Percentiles rank a stretch among this genome's conserved stretches.
phyloP scores from a whole-genome alignment of 2,888 invertebrate species.

The Lasioglossum figueresi region DNA sequence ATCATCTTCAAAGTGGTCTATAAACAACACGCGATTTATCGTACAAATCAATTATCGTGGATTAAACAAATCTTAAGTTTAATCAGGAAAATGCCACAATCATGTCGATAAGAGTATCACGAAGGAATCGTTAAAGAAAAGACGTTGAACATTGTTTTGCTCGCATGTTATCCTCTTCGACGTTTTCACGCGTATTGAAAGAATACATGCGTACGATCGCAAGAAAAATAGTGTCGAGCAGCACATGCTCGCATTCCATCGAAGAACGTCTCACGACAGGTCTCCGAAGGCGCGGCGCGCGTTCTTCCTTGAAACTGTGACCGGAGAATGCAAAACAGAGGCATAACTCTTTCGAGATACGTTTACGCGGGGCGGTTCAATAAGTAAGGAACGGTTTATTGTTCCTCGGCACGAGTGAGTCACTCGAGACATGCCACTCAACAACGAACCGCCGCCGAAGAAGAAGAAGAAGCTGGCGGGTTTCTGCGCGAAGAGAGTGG shows the following conservation, averaged over 20 bases:
- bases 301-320: background rate
- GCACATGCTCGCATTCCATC: background rate
- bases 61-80: background rate
- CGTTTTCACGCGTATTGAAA: background rate
- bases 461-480: background rate
- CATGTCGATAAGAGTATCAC: background rate
- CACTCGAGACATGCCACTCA: conserved; percentile 32
- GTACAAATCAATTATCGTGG: background rate
- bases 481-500: conserved; percentile 7
- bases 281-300: background rate
- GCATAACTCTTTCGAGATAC: conserved; percentile 28
- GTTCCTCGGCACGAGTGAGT: conserved; percentile 41
- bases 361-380: conserved; percentile 22
- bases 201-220: background rate
- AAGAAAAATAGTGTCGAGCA: background rate
- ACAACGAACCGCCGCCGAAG: conserved; percentile 5
- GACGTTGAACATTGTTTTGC: too few species aligned
- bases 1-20: too few species aligned
- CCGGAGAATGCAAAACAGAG: conserved; percentile 29
- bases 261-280: background rate
- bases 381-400: conserved; percentile 41
- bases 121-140: background rate
- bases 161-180: too few species aligned
- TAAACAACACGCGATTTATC: too few species aligned
- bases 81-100: background rate